Evolutionary conservation across 2,797 vertebrate species (phyloP), one percentile per base, ranked within the genome.

Genomic region (Brachyalestes nurse): DNA sequence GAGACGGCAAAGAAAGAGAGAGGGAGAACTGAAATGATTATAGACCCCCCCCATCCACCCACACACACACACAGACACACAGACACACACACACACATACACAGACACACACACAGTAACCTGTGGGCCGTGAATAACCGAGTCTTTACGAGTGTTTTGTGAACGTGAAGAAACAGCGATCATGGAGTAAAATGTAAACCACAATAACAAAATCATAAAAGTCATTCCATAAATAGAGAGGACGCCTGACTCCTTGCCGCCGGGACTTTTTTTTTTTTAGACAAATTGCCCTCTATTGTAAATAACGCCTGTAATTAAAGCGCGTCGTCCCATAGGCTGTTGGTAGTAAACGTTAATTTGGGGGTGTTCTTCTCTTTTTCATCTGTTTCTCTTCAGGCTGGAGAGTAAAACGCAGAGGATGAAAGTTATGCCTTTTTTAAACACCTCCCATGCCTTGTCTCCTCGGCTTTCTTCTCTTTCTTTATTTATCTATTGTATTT

Each of bases 291-390:
- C 90, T 90, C 86, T 89, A 88, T 90, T 86, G 90, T 90, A 89
- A 91, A 92, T 66, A 72, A 91, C 90, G 90, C 83, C 91, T 95
- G 91, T 94, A 91, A 95, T 95, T 94, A 94, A 94, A 92, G 90
- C 87, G 89, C 87, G 91, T 90, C 90, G 88, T 84, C 86, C 77
- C 88, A 86, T 89, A 91, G 91, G 90, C 90, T 90, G 90, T 80
- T 85, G 86, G 89, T 88, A 91, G 90, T 90, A 92, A 92, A 91
- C 90, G 92, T 92, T 93, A 89, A 94, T 93, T 93, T 90, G 80
- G 89, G 90, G 90, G 88, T 92, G 85, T 86, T 78, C 83, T 86
- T 87, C 90, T 89, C 90, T 90, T 91, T 90, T 69, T 91, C 89
- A 92, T 93, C 90, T 93, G 88, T 66, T 17, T 67, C 45, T 78